Base-by-base conservation (phyloP, 2,113 vertebrate species). In the Xyrauchen texanus region DNA sequence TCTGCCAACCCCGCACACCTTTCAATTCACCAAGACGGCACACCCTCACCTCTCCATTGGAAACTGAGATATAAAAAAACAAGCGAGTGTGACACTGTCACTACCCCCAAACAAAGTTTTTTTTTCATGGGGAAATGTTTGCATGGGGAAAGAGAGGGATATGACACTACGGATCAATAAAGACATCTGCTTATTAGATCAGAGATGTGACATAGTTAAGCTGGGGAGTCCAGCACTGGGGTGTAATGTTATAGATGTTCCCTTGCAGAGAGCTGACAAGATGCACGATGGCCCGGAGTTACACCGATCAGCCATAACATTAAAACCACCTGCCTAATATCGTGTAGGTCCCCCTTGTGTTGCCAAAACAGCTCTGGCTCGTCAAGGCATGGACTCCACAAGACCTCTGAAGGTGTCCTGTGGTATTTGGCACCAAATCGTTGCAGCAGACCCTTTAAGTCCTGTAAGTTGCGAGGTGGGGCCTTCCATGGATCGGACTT, bases 151-250 rank as follows among this genome's bases (percentile, higher is more conserved):
- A 10, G 70, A 74, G 63, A 73, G 34, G 63, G 46, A 81, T 86
- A 84, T 64, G 66, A 69, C 58, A 62, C 64, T 78, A 67, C 7
- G 49, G 88, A 91, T 90, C 89, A 86, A 91, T 90, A 88, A 78
- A 68, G 87, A 89, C 85, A 85, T 77, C 81, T 86, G 86, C 86
- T 88, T 86, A 86, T 89, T 87, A 87, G 89, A 89, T 84, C 77
- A 44, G 11, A 12, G 79, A 70, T 80, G 79, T 68, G 83, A 87
- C 87, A 79, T 76, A 76, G 76, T 55, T 65, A 47, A 67, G 85
- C 82, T 79, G 74, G 0, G 73, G 78, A 86, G 87, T 85, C 85
- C 82, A 84, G 86, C 64, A 83, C 81, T 47, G 67, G 81, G 82
- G 73, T 90, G 87, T 88, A 88, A 91, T 90, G 84, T 86, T 60